Evolutionary conservation across 2,113 vertebrate genomes (phyloP).

Genomic region (Chaenocephalus aceratus): DNA sequence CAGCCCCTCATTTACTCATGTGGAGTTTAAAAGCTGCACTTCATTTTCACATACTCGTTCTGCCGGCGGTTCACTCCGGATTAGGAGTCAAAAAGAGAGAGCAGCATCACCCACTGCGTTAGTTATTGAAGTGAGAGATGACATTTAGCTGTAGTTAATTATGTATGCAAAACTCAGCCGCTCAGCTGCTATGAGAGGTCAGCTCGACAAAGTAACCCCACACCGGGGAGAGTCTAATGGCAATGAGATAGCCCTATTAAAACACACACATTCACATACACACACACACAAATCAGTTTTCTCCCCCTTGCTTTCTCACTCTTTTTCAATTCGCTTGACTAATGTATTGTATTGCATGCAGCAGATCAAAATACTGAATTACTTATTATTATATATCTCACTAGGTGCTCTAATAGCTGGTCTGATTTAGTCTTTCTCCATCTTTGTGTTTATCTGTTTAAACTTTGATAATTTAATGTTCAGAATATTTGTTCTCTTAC

Average conservation of each 20-base stretch:
- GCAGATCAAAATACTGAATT: slow-evolving; percentile 20
- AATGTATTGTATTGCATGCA: slow-evolving; percentile 31
- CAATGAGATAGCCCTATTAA: slow-evolving; percentile 75
- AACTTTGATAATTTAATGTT: slow-evolving; percentile 26
- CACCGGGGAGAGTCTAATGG: slow-evolving; percentile 74
- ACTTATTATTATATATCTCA: slow-evolving; percentile 8
- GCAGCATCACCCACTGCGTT: slow-evolving; percentile 77
- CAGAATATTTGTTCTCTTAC: slow-evolving; percentile 25
- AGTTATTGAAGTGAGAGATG: slow-evolving; percentile 80
- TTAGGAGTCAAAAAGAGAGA: slow-evolving; percentile 74
- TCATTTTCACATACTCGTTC: slow-evolving; percentile 63
- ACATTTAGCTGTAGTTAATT: slow-evolving; percentile 84
- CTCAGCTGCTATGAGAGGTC: slow-evolving; percentile 79
- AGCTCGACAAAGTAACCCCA: slow-evolving; percentile 82
- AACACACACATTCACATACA: slow-evolving; percentile 62
- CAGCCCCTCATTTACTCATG: slow-evolving; percentile 49
- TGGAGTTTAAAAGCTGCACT: slow-evolving; percentile 64
- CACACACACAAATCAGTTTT: not conserved
- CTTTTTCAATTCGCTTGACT: slow-evolving; percentile 41
- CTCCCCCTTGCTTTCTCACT: slow-evolving; percentile 34
- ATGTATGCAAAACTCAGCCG: slow-evolving; percentile 83
- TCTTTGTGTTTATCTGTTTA: slow-evolving; percentile 19
- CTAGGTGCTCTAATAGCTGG: not conserved
- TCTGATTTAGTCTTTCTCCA: not conserved
- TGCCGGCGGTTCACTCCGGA: slow-evolving; percentile 58